Evolutionary conservation across 2,797 vertebrate genomes (phyloP).

Genomic region (Tapera naevia): DNA sequence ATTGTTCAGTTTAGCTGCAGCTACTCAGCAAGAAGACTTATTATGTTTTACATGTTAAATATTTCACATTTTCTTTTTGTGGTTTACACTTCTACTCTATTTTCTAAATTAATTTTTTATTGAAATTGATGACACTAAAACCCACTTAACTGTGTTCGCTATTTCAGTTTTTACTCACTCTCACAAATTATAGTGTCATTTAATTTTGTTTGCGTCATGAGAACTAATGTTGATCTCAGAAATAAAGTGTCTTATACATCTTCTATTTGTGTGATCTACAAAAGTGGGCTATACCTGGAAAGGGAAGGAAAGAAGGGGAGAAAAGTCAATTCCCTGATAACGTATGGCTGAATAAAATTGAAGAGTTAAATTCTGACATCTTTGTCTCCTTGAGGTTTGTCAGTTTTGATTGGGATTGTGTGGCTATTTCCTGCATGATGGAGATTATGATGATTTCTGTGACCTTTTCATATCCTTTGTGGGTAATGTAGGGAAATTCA

Average conservation of each 20-base stretch:
- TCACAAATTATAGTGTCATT: background rate
- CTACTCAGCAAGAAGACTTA: background rate
- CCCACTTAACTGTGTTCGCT: background rate
- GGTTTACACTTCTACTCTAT: background rate
- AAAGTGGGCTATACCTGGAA: background rate
- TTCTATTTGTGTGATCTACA: background rate
- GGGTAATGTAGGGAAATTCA: background rate
- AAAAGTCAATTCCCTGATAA: background rate
- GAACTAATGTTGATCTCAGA: background rate
- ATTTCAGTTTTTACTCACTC: background rate
- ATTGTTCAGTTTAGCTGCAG: background rate
- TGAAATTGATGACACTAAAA: background rate
- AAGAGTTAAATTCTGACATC: background rate
- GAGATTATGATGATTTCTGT: background rate
- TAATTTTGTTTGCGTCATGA: background rate
- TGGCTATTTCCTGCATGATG: background rate
- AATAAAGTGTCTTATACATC: background rate
- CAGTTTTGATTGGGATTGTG: background rate
- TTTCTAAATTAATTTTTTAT: background rate
- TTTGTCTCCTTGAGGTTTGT: background rate
- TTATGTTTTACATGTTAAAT: background rate
- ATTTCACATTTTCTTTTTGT: background rate
- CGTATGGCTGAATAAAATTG: background rate
- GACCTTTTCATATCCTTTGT: background rate
- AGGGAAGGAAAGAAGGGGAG: accelerated